phyloP scores from a whole-genome alignment of 2,797 vertebrate genomes.

The Heteromormyrus szaboi region DNA sequence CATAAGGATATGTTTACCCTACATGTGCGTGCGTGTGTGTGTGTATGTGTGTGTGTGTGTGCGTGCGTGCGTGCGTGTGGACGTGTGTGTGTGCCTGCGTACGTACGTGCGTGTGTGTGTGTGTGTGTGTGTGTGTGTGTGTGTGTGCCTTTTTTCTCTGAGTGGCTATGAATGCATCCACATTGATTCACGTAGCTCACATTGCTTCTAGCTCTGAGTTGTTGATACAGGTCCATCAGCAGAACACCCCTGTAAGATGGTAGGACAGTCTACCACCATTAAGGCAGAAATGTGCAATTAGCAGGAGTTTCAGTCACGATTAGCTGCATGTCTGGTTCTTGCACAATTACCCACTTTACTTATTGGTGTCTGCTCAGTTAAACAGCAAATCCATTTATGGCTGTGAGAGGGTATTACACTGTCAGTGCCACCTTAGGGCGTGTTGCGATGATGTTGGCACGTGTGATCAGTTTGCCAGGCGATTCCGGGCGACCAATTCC shows the following conservation, averaged over 20 bases:
- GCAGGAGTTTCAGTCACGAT: conserved; percentile 5
- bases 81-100: background rate
- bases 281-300: background rate
- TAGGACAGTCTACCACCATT: background rate
- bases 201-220: background rate
- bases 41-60: background rate
- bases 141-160: background rate
- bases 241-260: background rate
- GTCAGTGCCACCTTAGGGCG: background rate
- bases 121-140: background rate
- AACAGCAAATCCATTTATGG: background rate
- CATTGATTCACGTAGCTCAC: background rate
- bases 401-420: background rate
- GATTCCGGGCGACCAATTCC: background rate
- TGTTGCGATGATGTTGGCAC: background rate
- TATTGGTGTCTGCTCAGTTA: background rate
- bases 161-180: background rate
- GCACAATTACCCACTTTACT: background rate
- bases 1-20: too few species aligned
- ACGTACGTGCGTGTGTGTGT: background rate
- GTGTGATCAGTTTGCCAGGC: background rate
- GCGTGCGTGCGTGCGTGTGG: background rate
- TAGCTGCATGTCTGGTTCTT: background rate
- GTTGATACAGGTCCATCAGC: background rate
- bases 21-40: background rate